Evolutionary conservation across 2,888 invertebrate species (phyloP).

Genomic region (Horisme vitalbata): DNA sequence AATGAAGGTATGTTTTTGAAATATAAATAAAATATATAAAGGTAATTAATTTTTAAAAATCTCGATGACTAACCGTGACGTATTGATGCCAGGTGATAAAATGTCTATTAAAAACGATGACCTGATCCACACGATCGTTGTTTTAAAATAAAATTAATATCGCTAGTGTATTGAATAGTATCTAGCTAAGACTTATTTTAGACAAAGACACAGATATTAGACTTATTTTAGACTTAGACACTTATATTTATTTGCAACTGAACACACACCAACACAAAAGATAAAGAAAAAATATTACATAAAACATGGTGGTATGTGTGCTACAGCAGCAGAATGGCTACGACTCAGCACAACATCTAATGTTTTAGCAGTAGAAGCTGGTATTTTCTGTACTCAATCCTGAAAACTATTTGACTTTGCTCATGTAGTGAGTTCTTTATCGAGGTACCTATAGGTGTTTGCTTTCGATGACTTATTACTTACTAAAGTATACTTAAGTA

Average conservation of each 20-base stretch:
- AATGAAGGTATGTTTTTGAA: background rate
- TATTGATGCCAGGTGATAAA: slow-evolving; percentile 35
- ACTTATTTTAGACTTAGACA: too few relatives aligned
- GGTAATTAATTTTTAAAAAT: slow-evolving; percentile 29
- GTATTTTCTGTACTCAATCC: background rate
- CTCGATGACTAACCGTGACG: slow-evolving; percentile 29
- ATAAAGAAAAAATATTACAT: too few relatives aligned
- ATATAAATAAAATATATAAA: slow-evolving; percentile 24
- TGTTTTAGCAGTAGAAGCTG: too few relatives aligned
- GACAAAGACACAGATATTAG: too few relatives aligned
- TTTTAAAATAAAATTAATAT: slow-evolving; percentile 18
- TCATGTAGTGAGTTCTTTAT: slow-evolving; percentile 34
- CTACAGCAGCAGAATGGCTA: too few relatives aligned
- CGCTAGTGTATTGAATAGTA: background rate
- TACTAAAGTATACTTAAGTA: too few relatives aligned
- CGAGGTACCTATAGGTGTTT: slow-evolving; percentile 2
- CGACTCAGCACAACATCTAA: too few relatives aligned
- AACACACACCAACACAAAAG: too few relatives aligned
- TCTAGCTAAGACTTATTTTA: too few relatives aligned
- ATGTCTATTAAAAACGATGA: slow-evolving; percentile 42
- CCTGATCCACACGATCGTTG: slow-evolving; percentile 27
- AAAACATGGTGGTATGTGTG: too few relatives aligned
- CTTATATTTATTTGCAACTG: too few relatives aligned
- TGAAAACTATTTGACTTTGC: slow-evolving; percentile 31
- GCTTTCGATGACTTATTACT: background rate